These are phyloP conservation scores for Drosophila anceps DNA, from an alignment of 2,888 invertebrate species.

Conservation along the genomic window DNA sequence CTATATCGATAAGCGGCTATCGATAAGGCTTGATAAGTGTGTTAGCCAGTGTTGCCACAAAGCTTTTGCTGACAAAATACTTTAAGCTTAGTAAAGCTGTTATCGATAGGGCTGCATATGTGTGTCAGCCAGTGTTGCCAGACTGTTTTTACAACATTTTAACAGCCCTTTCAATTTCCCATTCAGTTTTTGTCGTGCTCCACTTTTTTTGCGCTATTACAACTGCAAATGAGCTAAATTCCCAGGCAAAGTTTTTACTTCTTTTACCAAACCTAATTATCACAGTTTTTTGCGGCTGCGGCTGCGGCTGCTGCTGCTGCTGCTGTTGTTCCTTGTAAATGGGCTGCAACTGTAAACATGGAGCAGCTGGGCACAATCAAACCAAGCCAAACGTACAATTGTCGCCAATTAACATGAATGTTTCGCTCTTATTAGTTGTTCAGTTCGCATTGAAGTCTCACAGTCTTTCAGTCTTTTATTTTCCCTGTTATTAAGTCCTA, in stretches of 20 bases:
- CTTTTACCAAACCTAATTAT: conserved; percentile 50
- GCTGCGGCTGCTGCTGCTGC: not conserved
- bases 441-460: conserved; percentile 4
- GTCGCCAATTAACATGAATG: conserved; percentile 72
- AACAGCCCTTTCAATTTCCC: not conserved
- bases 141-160: not conserved
- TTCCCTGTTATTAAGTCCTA: conserved; percentile 40
- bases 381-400: conserved; percentile 63
- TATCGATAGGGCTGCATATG: not conserved
- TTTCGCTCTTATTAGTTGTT: conserved; percentile 43
- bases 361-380: conserved; percentile 48
- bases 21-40: not conserved
- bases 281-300: conserved; percentile 41
- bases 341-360: conserved; percentile 25
- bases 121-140: not conserved
- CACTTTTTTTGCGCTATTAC: conserved; percentile 14
- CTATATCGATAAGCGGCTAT: conserved; percentile 2
- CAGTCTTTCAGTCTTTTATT: not conserved
- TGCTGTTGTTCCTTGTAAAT: conserved; percentile 6
- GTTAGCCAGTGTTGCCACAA: not conserved
- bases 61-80: not conserved
- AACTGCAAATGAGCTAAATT: conserved; percentile 53
- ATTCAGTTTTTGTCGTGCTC: conserved; percentile 11
- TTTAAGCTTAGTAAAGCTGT: not conserved
- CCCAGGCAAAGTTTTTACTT: conserved; percentile 48